These are phyloP conservation scores for Amphipyra berbera DNA, from an alignment of 2,888 invertebrate genomes.

Conservation along the genomic window DNA sequence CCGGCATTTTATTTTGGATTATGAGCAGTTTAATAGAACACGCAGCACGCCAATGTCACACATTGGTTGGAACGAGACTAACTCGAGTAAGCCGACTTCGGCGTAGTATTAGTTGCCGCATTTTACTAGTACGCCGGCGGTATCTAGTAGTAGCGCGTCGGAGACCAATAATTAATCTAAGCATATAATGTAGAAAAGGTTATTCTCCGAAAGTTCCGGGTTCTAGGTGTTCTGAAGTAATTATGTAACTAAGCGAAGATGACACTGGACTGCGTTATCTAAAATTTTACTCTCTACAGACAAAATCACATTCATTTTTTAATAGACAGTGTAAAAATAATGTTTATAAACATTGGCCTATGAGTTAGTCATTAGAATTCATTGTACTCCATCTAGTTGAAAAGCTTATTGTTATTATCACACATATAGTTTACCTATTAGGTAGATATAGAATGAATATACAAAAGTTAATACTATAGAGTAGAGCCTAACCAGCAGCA, in stretches of 20 bases:
- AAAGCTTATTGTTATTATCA: constrained; percentile 89
- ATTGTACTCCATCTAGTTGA: constrained; percentile 88
- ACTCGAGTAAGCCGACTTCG: too few relatives aligned
- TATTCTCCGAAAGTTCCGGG: constrained; percentile 29
- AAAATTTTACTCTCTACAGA: constrained; percentile 80
- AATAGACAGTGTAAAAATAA: constrained; percentile 89
- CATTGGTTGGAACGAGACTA: too few relatives aligned
- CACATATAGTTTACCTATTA: constrained; percentile 83
- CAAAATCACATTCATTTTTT: constrained; percentile 84
- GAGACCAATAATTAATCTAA: too few relatives aligned
- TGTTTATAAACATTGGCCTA: constrained; percentile 88
- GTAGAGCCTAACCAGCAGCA: constrained; percentile 59
- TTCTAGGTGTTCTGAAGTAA: constrained; percentile 34
- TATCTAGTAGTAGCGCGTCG: too few relatives aligned
- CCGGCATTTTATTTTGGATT: too few relatives aligned
- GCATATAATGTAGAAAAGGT: constrained; percentile 49
- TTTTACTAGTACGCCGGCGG: too few relatives aligned
- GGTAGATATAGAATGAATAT: constrained; percentile 82
- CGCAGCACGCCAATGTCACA: too few relatives aligned
- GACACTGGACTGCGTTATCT: constrained; percentile 80
- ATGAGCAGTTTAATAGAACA: too few relatives aligned
- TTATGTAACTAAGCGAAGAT: constrained; percentile 51
- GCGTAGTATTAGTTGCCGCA: too few relatives aligned
- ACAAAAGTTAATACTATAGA: constrained; percentile 80
- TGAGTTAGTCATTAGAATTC: constrained; percentile 81